Base-by-base conservation (phyloP, 35 echinoderm and acorn worm genomes). In the Ophioderma brevispina region DNA sequence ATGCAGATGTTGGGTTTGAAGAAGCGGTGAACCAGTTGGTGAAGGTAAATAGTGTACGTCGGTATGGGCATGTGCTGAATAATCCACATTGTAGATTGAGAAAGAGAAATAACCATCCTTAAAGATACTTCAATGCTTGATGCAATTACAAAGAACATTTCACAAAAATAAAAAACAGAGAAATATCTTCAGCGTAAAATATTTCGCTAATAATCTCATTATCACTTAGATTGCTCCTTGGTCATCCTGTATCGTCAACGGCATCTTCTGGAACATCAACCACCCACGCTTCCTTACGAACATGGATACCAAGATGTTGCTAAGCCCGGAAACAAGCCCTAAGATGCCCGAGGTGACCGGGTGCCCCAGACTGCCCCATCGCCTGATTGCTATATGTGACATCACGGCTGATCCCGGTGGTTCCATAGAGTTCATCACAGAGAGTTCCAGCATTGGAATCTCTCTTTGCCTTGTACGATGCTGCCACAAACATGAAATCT, bases 141-240 rank as follows among this genome's bases (percentile, higher is more conserved):
- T n/a, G n/a, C n/a, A n/a, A n/a, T n/a, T n/a, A n/a, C n/a, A n/a
- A n/a, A n/a, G n/a, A n/a, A n/a, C n/a, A n/a, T n/a, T n/a, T n/a
- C n/a, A n/a, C n/a, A n/a, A n/a, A n/a, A n/a, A n/a, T n/a, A n/a
- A n/a, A n/a, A n/a, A n/a, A n/a, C n/a, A n/a, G n/a, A n/a, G n/a
- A n/a, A n/a, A n/a, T n/a, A n/a, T n/a, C n/a, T n/a, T n/a, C n/a
- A n/a, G n/a, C n/a, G n/a, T n/a, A n/a, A n/a, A n/a, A n/a, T n/a
- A n/a, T n/a, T n/a, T n/a, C n/a, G n/a, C n/a, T n/a, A n/a, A n/a
- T n/a, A n/a, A n/a, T n/a, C n/a, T n/a, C n/a, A n/a, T n/a, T n/a
- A n/a, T n/a, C n/a, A n/a, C n/a, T n/a, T 41, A 99, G 97, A 95
- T 95, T 93, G 97, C 94, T 56, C 93, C 97, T 37, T 99, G 91